phyloP scores from a whole-genome alignment of 2,888 invertebrate genomes.

The Xylophagus ater region DNA sequence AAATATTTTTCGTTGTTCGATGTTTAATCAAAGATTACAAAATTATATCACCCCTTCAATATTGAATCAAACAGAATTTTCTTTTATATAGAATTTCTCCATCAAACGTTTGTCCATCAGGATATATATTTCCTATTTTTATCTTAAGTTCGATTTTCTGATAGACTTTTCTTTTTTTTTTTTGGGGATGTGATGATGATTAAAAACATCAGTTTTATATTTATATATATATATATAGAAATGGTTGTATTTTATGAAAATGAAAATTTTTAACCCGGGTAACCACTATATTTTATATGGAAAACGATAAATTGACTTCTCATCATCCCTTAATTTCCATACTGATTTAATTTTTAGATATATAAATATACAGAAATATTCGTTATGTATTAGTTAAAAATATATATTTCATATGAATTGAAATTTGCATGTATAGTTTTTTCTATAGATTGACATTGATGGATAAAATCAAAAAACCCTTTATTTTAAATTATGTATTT shows the following conservation, averaged over 20 bases:
- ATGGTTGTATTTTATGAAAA: too few relatives aligned
- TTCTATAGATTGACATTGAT: conserved; percentile 6
- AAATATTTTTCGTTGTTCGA: too few relatives aligned
- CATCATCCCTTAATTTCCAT: too few relatives aligned
- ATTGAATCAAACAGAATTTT: conserved; percentile 7
- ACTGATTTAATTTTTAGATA: too few relatives aligned
- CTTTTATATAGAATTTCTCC: too few relatives aligned
- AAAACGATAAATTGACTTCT: conserved; percentile 5
- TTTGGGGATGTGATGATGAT: too few relatives aligned
- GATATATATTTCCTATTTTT: conserved; percentile 9
- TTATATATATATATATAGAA: too few relatives aligned
- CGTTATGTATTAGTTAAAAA: too few relatives aligned
- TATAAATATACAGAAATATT: too few relatives aligned
- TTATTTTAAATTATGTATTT: too few relatives aligned
- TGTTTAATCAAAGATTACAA: conserved; percentile 19
- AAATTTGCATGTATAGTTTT: neutral
- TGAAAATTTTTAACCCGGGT: neutral
- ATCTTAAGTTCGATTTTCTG: conserved; percentile 1
- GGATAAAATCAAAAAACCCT: conserved; percentile 7
- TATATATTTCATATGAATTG: too few relatives aligned
- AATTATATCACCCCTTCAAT: conserved; percentile 17
- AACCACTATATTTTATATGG: neutral
- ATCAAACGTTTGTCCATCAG: conserved; percentile 3
- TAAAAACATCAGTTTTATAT: too few relatives aligned
- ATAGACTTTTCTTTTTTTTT: conserved; percentile 1